Evolutionary conservation across 1,140 invertebrate genomes (phyloP).

Genomic region (Grapholita molesta): DNA sequence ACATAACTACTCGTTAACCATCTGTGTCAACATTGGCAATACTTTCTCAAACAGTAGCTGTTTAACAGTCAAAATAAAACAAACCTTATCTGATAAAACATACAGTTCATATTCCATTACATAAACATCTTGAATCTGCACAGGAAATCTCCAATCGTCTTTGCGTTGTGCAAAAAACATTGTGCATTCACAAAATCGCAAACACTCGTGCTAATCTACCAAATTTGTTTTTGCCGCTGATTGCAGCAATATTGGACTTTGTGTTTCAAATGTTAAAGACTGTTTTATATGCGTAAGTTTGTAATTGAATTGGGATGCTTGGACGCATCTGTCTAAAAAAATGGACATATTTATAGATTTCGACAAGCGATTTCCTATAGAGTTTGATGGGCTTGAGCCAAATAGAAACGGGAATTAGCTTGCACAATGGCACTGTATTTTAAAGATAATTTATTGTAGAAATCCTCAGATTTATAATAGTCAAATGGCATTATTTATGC

Average conservation of each 20-base stretch:
- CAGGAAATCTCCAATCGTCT: slow-evolving; percentile 7
- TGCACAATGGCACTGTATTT: slow-evolving; percentile 17
- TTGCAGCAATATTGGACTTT: neutral
- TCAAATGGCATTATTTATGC: slow-evolving; percentile 19
- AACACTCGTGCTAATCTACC: neutral
- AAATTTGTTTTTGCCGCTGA: neutral
- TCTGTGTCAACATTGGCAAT: neutral
- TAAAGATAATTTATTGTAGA: slow-evolving; percentile 15
- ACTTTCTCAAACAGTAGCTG: slow-evolving; percentile 1
- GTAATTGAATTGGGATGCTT: neutral
- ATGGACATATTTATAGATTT: slow-evolving; percentile 7
- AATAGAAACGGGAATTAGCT: slow-evolving; percentile 13
- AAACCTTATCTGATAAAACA: neutral
- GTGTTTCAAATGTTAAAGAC: neutral
- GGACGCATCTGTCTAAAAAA: slow-evolving; percentile 4
- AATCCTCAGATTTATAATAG: slow-evolving; percentile 9
- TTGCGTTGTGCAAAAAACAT: slow-evolving; percentile 4
- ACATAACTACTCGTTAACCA: neutral
- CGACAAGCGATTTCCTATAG: slow-evolving; percentile 10
- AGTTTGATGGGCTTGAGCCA: neutral
- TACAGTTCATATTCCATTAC: neutral
- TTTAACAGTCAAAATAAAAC: neutral
- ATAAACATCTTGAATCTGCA: neutral
- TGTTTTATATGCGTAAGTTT: neutral
- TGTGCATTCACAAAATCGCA: slow-evolving; percentile 6